Conservation (phyloP, 2,797 vertebrate species). For the Semotilus atromaculatus region DNA sequence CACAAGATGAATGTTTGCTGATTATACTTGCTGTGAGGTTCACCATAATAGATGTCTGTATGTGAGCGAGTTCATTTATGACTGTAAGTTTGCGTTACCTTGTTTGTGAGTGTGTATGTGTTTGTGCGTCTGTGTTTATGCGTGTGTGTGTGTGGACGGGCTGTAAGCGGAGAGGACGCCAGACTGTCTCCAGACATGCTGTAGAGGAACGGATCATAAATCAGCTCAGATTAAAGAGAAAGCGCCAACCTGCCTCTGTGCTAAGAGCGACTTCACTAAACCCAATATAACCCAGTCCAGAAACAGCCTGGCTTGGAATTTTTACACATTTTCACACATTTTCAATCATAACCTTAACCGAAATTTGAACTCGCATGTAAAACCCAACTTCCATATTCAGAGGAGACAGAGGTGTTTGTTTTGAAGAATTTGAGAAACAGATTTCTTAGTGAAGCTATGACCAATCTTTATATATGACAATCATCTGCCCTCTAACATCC, state of each 20-base stretch:
- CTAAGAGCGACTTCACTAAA: slow-evolving; percentile 66
- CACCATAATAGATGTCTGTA: slow-evolving; percentile 43
- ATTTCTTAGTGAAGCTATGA: neutral
- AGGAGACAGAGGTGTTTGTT: neutral
- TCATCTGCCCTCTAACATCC: neutral
- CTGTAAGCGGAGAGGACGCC: slow-evolving; percentile 55
- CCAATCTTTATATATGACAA: neutral
- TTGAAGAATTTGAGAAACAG: neutral
- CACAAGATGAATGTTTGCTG: slow-evolving; percentile 46
- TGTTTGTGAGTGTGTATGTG: slow-evolving; percentile 22
- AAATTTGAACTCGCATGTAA: neutral
- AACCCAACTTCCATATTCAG: neutral
- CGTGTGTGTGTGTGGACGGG: slow-evolving; percentile 21
- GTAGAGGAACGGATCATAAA: slow-evolving; percentile 88
- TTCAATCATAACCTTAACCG: neutral
- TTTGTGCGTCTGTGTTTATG: slow-evolving; percentile 14
- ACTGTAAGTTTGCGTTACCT: neutral
- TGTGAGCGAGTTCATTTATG: slow-evolving; percentile 25
- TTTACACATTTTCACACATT: neutral
- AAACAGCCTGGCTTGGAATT: neutral
- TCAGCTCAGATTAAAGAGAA: slow-evolving; percentile 88
- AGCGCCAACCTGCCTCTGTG: slow-evolving; percentile 79
- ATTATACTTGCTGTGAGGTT: slow-evolving; percentile 39
- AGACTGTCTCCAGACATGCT: slow-evolving; percentile 81
- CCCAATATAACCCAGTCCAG: slow-evolving; percentile 24